Evolutionary conservation across 2,797 vertebrate species (phyloP).

Genomic region (Enteromius fasciolatus): DNA sequence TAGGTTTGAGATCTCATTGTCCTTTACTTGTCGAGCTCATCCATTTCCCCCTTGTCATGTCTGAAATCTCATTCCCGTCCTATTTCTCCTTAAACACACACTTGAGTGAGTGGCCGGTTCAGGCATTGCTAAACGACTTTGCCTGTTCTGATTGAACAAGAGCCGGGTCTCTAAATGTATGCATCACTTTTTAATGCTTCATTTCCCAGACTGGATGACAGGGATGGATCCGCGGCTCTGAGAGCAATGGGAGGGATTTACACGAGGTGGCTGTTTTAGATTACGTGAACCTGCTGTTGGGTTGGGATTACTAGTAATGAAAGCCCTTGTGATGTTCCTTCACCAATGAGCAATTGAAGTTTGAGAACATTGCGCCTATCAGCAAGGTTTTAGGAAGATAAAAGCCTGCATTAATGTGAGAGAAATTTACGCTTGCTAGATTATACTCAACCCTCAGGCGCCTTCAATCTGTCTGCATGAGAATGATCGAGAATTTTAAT

Average conservation of each 20-base stretch:
- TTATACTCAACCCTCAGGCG: conserved; percentile 33
- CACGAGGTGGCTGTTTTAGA: conserved; percentile 1
- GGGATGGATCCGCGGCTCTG: conserved; percentile 40
- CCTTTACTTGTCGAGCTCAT: conserved; percentile 34
- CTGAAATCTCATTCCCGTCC: conserved; percentile 27
- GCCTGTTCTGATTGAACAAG: conserved; percentile 62
- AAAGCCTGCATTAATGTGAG: not conserved
- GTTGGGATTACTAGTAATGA: conserved; percentile 12
- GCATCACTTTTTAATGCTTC: conserved; percentile 75
- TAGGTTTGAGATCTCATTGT: conserved; percentile 12
- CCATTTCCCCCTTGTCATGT: conserved; percentile 37
- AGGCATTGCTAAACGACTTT: conserved; percentile 29
- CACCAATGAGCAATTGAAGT: conserved; percentile 12
- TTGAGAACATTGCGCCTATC: not conserved
- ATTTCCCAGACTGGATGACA: conserved; percentile 66
- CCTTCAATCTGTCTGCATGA: conserved; percentile 29
- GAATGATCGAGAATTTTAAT: conserved; percentile 45
- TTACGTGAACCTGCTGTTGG: not conserved
- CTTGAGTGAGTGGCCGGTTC: conserved; percentile 6
- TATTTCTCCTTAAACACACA: conserved; percentile 27
- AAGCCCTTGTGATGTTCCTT: conserved; percentile 1
- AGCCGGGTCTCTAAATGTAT: conserved; percentile 64
- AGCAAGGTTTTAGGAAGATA: conserved; percentile 14
- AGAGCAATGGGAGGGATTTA: not conserved
- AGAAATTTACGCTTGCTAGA: conserved; percentile 15